phyloP scores from a whole-genome alignment of 2,797 vertebrate genomes.

The Halcyon chelicuti region DNA sequence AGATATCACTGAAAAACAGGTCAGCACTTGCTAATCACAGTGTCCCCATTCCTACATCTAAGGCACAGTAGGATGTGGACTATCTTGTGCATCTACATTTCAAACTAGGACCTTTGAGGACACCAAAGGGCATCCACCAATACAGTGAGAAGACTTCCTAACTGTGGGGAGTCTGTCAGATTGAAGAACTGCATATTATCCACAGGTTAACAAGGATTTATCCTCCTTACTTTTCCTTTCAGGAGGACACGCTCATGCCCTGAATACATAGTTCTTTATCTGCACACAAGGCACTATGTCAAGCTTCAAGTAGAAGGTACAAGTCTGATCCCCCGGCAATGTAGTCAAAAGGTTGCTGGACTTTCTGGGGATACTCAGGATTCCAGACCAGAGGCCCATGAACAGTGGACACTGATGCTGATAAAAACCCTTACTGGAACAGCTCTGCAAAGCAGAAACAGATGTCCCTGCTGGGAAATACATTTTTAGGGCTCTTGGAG shows the following conservation, averaged over 20 bases:
- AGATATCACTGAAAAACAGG: background rate
- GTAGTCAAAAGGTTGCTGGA: background rate
- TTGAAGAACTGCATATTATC: background rate
- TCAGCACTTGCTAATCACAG: background rate
- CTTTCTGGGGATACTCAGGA: background rate
- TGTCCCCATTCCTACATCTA: background rate
- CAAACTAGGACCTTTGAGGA: background rate
- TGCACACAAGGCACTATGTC: background rate
- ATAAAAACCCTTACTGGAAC: background rate
- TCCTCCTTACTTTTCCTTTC: background rate
- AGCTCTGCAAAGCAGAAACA: background rate
- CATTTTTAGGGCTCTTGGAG: background rate
- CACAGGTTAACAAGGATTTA: background rate
- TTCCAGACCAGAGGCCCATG: background rate
- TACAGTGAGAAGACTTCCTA: background rate
- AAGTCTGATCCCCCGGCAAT: background rate
- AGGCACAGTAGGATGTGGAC: background rate
- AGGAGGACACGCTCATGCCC: background rate
- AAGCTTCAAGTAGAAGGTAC: background rate
- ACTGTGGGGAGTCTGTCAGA: background rate
- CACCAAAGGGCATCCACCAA: background rate
- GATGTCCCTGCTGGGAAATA: background rate
- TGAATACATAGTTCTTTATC: background rate
- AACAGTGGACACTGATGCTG: background rate
- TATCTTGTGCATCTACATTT: background rate